Conservation (phyloP, 2,113 vertebrate genomes). For the Etheostoma spectabile region DNA sequence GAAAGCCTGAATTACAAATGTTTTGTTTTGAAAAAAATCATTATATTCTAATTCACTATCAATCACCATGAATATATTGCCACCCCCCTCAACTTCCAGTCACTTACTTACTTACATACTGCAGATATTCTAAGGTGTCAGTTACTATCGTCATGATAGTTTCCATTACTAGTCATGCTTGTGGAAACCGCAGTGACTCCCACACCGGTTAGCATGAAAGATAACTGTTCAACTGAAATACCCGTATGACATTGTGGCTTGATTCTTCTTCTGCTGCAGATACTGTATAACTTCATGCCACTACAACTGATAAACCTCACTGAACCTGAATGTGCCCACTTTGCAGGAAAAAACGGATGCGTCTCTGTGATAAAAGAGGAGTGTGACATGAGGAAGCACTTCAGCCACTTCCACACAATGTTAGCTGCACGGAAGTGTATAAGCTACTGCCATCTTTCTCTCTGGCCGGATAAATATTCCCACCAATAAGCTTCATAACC, state of each 20-base stretch:
- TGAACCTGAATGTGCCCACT: background rate
- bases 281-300: background rate
- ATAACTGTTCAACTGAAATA: background rate
- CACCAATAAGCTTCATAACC: background rate
- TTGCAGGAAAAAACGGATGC: background rate
- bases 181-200: background rate
- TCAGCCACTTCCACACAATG: background rate
- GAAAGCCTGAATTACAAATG: background rate
- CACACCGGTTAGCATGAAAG: background rate
- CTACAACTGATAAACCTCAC: background rate
- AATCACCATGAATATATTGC: background rate
- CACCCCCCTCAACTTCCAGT: background rate
- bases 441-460: background rate
- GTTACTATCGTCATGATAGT: background rate
- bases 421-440: constrained; percentile 6
- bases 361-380: constrained; percentile 23
- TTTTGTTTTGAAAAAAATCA: background rate
- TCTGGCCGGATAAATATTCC: constrained; percentile 1
- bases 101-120: background rate
- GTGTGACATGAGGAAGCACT: constrained; percentile 13
- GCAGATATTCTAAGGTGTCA: background rate
- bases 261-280: constrained; percentile 1
- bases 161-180: no score
- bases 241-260: background rate
- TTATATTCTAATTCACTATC: background rate